phyloP scores from a whole-genome alignment of 2,113 vertebrate genomes.

The Oryzias woworae region DNA sequence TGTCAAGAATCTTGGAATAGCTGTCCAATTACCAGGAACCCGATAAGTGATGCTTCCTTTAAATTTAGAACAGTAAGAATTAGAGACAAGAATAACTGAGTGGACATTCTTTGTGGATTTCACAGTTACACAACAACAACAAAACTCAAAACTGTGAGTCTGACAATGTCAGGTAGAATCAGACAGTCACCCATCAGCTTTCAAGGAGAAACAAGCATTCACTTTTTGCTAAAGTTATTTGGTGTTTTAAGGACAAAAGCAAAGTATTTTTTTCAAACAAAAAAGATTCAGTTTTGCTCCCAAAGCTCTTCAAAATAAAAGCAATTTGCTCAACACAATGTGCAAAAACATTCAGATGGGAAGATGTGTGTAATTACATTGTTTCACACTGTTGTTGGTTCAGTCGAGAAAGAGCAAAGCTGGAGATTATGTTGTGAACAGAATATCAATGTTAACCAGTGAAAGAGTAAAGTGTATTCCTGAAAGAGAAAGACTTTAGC shows the following conservation, averaged over 20 bases:
- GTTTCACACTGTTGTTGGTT: conserved; percentile 31
- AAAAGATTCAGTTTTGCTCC: conserved; percentile 17
- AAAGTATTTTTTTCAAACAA: conserved; percentile 16
- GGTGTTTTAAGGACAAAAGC: conserved; percentile 3
- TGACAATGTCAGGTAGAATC: conserved; percentile 31
- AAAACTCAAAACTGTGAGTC: conserved; percentile 8
- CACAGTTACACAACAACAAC: conserved; percentile 12
- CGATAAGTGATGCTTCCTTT: too few relatives aligned
- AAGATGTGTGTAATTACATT: conserved; percentile 26
- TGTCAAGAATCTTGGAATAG: too few relatives aligned
- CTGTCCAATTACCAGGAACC: too few relatives aligned
- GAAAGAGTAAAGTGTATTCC: conserved; percentile 8
- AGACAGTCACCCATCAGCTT: conserved; percentile 24
- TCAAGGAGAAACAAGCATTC: conserved; percentile 38
- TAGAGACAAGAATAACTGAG: conserved; percentile 1
- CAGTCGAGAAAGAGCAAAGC: conserved; percentile 1
- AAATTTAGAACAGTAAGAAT: neutral
- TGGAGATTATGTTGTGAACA: conserved; percentile 29
- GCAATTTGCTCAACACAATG: conserved; percentile 15
- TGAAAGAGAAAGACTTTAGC: conserved; percentile 23
- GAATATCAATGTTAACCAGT: conserved; percentile 16
- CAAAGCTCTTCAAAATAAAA: conserved; percentile 27
- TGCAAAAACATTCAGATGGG: conserved; percentile 1
- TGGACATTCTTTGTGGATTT: neutral
- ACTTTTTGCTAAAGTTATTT: conserved; percentile 12